Base-by-base conservation (phyloP, 1,140 invertebrate species). In the Proctacanthus coquilletti region DNA sequence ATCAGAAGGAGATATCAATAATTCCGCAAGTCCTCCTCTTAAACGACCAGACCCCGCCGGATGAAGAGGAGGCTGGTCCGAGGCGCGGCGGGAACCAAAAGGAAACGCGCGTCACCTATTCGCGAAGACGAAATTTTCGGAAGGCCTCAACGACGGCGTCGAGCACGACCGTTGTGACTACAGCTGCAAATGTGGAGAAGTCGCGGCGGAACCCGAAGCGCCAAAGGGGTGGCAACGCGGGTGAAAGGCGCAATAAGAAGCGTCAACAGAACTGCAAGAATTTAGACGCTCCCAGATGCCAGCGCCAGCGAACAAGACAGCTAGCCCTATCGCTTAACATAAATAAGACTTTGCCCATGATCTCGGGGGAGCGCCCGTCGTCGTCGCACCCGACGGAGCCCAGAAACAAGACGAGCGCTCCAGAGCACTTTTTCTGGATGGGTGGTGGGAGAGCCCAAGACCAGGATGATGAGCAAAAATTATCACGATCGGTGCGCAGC, bases 21-120 rank as follows among this genome's bases (percentile, higher is more conserved):
- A 47, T 52, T 2, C 49, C 56, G 18, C 52, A 52, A 42, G 48
- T 58, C n/a, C 41, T 51, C 44, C 18, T 60, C 15, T 30, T 54
- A 5, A 52, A 50, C 37, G 52, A 55, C 41, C 47, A 49, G 20
- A 38, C 35, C n/a, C 36, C 31, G 13, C 39, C 34, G 15, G 38
- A 42, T 18, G 39, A 41, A 13, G 31, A 36, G 11, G 31, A 38
- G 44, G 14, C n/a, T n/a, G 23, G n/a, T 8, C n/a, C n/a, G 23
- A 6, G n/a, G 6, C 23, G 13, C 30, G 30, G 30, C 15, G 30
- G 13, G 8, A 32, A 6, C 17, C 6, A 43, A 21, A 18, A 41
- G 17, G 17, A 25, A 36, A 36, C 29, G 35, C 21, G 29, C 42
- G n/a, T 39, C 41, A 15, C 4, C 27, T 11, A n/a, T n/a, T n/a